Base-by-base conservation (phyloP, 2,113 vertebrate genomes). In the Cephalophus harveyi region DNA sequence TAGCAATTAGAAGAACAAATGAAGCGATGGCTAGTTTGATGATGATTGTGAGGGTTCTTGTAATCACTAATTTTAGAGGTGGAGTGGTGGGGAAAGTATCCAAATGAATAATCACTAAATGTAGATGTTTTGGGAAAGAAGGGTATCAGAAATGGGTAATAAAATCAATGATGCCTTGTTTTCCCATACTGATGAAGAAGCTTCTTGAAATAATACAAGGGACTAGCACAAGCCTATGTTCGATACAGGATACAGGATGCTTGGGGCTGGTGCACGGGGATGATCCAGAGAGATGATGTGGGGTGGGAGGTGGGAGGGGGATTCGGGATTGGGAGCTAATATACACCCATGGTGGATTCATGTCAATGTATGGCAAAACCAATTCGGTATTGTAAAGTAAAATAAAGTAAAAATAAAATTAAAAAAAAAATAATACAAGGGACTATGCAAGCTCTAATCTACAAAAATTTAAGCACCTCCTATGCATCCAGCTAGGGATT, bases 1-100 rank as follows among this genome's bases (percentile, higher is more conserved):
- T 85, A 97, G 94, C 82, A 95, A 97, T 98, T 98, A 97, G 94
- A 64, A 97, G 97, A 95, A 97, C 71, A 97, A 97, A 96, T 94
- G 95, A 95, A 97, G 89, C 71, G 28, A 79, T 95, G 97, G 95
- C 95, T 95, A 97, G 94, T 97, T 97, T 89, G 62, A 96, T 95
- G 87, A 97, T 91, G 55, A 93, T 95, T n/a, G 50, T 74, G 91
- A 97, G 86, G 60, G 50, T 87, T 89, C 94, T 96, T 92, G 4
- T 92, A 97, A 96, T 97, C 79, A 50, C 84, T 96, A 52, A 93
- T 95, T 96, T 97, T 90, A 94, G 92, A 97, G 94, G 96, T 89
- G 60, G 96, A 96, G 93, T 86, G 60, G 23, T 95, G 86, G 88
- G 25, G 46, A 97, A 55, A 97, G 12, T 87, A 88, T 92, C 50